Evolutionary conservation across 2,888 invertebrate species (phyloP).

Genomic region (Lasiommata megera): DNA sequence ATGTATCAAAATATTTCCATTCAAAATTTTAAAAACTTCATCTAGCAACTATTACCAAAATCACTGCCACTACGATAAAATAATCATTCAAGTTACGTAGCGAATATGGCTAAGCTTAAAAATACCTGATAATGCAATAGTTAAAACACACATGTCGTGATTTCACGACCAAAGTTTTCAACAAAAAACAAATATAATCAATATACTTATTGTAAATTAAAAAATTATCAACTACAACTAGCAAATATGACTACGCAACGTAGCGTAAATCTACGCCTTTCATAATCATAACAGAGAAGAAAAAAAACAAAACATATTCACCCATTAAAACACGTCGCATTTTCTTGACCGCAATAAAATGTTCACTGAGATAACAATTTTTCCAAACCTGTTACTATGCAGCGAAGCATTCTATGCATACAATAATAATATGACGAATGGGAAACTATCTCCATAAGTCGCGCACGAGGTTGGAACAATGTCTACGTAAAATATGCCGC

Average conservation of each 20-base stretch:
- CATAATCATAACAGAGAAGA: no score
- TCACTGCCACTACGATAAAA: slow-evolving; percentile 7
- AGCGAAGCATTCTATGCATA: slow-evolving; percentile 12
- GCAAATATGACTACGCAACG: no score
- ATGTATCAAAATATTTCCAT: no score
- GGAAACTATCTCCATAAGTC: slow-evolving; percentile 19
- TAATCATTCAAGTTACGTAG: neutral
- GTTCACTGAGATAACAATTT: slow-evolving; percentile 15
- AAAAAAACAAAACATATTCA: slow-evolving; percentile 1
- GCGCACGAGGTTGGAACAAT: slow-evolving; percentile 15
- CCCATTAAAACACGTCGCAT: slow-evolving; percentile 9
- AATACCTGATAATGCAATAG: neutral
- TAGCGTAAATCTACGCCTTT: no score
- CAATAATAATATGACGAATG: slow-evolving; percentile 15
- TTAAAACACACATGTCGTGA: no score
- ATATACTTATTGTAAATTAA: no score
- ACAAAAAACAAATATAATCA: no score
- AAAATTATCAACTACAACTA: no score
- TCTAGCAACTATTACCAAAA: neutral
- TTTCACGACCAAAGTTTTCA: no score
- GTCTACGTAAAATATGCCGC: slow-evolving; percentile 17
- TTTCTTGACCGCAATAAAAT: slow-evolving; percentile 15
- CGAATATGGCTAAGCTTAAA: neutral
- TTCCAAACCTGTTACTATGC: slow-evolving; percentile 11
- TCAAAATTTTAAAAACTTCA: neutral